Percentiles rank a stretch among this genome's conserved stretches.
Evolutionary conservation across 2,797 vertebrate species (phyloP).

Genomic region (Arrhamphus sclerolepis): DNA sequence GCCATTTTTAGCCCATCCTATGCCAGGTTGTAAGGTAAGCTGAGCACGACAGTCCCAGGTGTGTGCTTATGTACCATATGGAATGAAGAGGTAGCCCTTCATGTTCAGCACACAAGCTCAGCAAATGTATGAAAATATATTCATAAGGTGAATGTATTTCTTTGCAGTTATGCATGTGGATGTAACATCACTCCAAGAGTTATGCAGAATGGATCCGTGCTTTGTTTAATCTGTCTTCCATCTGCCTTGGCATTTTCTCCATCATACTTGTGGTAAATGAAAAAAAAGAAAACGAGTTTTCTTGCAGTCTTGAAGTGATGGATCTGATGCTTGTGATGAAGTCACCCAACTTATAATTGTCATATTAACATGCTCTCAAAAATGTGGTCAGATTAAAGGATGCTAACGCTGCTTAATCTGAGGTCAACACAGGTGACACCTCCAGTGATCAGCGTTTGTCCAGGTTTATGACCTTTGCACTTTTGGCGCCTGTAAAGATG

Average conservation of each 20-base stretch:
- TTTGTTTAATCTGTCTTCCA: constrained; percentile 17
- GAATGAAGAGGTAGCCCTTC: constrained; percentile 21
- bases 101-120: constrained; percentile 18
- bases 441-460: too few species aligned
- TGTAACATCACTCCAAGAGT: constrained; percentile 19
- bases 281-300: neutral
- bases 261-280: constrained; percentile 2
- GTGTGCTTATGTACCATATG: constrained; percentile 34
- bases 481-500: too few species aligned
- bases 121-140: constrained; percentile 51
- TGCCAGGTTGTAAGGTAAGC: constrained; percentile 42
- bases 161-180: neutral
- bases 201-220: constrained; percentile 22
- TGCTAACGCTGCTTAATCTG: too few species aligned
- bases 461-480: too few species aligned
- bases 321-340: neutral
- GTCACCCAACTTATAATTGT: neutral
- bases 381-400: too few species aligned
- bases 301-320: neutral
- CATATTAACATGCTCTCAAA: too few species aligned
- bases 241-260: constrained; percentile 17
- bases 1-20: constrained; percentile 18
- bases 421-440: too few species aligned
- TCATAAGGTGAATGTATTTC: constrained; percentile 29
- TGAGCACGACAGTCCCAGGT: constrained; percentile 41